Evolutionary conservation across 2,888 invertebrate species (phyloP), one percentile per base, ranked within the genome.

Genomic region (Coleophora deauratella): DNA sequence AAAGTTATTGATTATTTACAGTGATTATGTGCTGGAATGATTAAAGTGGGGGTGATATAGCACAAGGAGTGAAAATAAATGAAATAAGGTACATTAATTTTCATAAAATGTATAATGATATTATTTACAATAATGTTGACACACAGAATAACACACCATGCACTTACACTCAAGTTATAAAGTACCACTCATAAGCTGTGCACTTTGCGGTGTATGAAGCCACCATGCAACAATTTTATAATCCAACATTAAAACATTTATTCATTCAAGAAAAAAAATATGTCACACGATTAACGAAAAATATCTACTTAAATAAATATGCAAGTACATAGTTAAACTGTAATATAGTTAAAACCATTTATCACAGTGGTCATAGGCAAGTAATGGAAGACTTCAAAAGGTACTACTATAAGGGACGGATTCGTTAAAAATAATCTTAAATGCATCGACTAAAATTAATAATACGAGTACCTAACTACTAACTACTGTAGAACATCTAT

Each of bases 131-230:
- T 66, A 76, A 14, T 32, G 59, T 58, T 54, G 53, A 57, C 54
- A 63, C 69, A 77, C 66, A 76, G 71, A 80, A 79, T 71, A 81
- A 76, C 81, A 81, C 82, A 79, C 81, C 86, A 86, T 87, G 86
- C 86, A 87, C 82, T 82, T 79, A 81, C 69, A 78, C 65, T 76
- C 62, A 68, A 70, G 67, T 59, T n/a, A n/a, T n/a, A n/a, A n/a
- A 72, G 66, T 66, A 71, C 64, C 68, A 72, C 69, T 67, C 67
- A 59, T 72, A 78, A 79, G 80, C 81, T 73, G 74, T 78, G 77
- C 76, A 76, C 69, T 66, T 68, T 71, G 74, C 68, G 73, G 75
- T 75, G 74, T 67, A 60, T 49, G 50, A 70, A 69, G 68, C 68
- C 76, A 72, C 74, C 75, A 77, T 77, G 77, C 78, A 72, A 61